Percentiles rank a stretch among this genome's conserved stretches.
Evolutionary conservation across 2,797 vertebrate species (phyloP).

Genomic region (Petrocephalus sullivani): DNA sequence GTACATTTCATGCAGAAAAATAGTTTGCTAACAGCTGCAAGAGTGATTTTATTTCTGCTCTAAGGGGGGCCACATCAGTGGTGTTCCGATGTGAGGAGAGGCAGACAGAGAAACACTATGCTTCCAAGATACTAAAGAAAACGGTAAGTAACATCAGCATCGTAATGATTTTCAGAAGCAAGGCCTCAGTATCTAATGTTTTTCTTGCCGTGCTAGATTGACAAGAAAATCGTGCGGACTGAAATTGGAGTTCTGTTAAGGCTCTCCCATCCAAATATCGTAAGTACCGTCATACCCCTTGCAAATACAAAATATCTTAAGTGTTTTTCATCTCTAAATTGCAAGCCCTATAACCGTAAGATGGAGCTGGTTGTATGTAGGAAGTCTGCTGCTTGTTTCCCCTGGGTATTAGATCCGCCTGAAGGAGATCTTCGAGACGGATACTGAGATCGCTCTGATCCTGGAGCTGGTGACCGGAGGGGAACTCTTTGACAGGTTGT

Average conservation of each 20-base stretch:
- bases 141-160: constrained; percentile 61
- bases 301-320: not conserved
- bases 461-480: constrained; percentile 84
- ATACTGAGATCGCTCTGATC: constrained; percentile 72
- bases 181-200: not conserved
- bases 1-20: not conserved
- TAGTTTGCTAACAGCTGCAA: not conserved
- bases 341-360: not conserved
- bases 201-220: constrained; percentile 59
- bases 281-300: constrained; percentile 51
- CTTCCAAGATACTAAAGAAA: constrained; percentile 82
- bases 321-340: not conserved
- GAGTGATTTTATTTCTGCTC: constrained; percentile 7
- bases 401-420: constrained; percentile 69
- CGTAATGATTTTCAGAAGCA: not conserved
- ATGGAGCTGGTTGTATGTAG: not conserved
- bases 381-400: not conserved
- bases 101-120: constrained; percentile 68
- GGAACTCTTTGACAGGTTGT: constrained; percentile 83
- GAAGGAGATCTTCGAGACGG: constrained; percentile 84
- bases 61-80: constrained; percentile 79
- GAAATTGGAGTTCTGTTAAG: constrained; percentile 81
- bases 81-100: constrained; percentile 82
- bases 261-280: constrained; percentile 82
- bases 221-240: constrained; percentile 82